Conservation (phyloP, 1,140 invertebrate species). For the Drosophila parabipectinata region DNA sequence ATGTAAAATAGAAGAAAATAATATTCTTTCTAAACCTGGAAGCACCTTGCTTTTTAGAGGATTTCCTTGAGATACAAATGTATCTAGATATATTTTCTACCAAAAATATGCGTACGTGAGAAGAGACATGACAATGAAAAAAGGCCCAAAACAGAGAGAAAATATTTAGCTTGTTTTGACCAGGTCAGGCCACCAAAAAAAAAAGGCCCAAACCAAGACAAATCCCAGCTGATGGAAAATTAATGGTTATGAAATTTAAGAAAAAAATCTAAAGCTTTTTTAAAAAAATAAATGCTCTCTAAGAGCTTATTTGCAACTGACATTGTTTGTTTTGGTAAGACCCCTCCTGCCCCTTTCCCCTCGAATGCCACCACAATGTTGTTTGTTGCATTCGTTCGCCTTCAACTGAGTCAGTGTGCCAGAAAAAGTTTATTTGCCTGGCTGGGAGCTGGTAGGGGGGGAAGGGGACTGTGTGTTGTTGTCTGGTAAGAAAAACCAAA, state of each 20-base stretch:
- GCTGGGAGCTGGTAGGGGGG: background rate
- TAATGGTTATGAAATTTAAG: background rate
- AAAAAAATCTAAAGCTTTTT: background rate
- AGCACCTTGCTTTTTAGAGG: constrained; percentile 11
- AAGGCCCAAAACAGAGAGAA: constrained; percentile 6
- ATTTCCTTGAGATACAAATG: constrained; percentile 8
- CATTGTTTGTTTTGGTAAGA: constrained; percentile 36
- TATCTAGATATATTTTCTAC: background rate
- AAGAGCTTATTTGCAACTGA: constrained; percentile 1
- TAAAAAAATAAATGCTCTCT: background rate
- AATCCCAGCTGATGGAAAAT: constrained; percentile 27
- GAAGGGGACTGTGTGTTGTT: background rate
- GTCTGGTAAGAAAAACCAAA: constrained; percentile 46
- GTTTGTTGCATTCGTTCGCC: constrained; percentile 59
- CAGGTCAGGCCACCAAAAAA: constrained; percentile 11
- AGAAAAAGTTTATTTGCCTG: constrained; percentile 74
- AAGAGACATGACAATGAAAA: constrained; percentile 24
- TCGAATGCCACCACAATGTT: constrained; percentile 41
- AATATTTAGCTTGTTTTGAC: background rate
- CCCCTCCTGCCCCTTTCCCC: background rate
- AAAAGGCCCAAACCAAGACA: constrained; percentile 13
- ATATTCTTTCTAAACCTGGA: constrained; percentile 6
- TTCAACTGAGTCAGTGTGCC: constrained; percentile 77
- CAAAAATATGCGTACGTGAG: constrained; percentile 46
- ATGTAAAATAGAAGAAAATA: too few species aligned